A percentile compares a stretch with the other conserved stretches of the same genome.
These are phyloP conservation scores for Coracopsis vasa DNA, from an alignment of 2,113 vertebrate species.

Conservation along the genomic window DNA sequence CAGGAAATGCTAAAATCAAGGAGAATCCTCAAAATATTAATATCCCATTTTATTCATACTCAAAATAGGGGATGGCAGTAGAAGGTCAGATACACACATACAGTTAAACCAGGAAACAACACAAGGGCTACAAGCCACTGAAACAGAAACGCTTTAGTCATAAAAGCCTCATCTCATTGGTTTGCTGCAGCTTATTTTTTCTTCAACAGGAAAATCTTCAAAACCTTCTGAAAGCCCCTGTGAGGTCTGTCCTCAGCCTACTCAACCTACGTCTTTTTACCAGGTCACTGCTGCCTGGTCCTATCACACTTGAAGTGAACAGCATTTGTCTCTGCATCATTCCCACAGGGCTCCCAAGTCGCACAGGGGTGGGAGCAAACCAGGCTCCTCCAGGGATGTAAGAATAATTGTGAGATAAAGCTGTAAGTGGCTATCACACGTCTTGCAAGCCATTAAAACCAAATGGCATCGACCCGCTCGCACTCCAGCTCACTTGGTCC, in stretches of 20 bases:
- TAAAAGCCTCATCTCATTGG: background rate
- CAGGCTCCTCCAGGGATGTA: background rate
- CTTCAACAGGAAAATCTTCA: background rate
- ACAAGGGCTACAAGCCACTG: background rate
- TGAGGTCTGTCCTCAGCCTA: background rate
- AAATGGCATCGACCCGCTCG: fast-evolving
- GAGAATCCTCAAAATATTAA: background rate
- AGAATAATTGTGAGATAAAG: background rate
- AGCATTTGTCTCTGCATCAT: background rate
- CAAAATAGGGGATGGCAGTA: background rate
- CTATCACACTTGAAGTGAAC: background rate
- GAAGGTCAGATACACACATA: background rate
- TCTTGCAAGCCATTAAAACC: background rate
- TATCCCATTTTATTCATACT: background rate
- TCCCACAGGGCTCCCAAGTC: background rate
- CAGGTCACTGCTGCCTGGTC: background rate
- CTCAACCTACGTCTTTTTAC: background rate
- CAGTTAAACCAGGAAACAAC: background rate
- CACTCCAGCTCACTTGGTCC: fast-evolving
- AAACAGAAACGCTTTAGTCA: background rate
- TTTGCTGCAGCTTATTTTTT: background rate
- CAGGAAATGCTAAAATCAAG: background rate
- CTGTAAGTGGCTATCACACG: background rate
- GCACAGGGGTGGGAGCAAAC: background rate
- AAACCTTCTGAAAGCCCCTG: background rate